Evolutionary conservation across 2,113 vertebrate species (phyloP).

Genomic region (Myiozetetes cayanensis): DNA sequence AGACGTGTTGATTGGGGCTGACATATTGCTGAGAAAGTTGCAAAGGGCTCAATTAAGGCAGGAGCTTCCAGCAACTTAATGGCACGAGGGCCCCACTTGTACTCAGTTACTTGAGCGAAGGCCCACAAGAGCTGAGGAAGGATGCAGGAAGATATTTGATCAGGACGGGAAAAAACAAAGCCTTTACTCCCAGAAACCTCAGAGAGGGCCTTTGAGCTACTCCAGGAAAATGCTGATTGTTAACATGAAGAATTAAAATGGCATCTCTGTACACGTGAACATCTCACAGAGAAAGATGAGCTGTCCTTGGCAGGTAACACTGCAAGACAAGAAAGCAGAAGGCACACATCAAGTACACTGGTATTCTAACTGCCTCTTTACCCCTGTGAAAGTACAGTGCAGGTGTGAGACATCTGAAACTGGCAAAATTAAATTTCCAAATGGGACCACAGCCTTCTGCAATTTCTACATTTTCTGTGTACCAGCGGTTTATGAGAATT

Average conservation of each 20-base stretch:
- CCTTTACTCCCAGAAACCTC: background rate
- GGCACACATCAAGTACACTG: rapidly evolving
- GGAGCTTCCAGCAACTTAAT: background rate
- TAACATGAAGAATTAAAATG: background rate
- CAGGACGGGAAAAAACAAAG: background rate
- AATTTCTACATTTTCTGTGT: background rate
- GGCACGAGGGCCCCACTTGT: background rate
- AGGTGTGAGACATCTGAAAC: background rate
- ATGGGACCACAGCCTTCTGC: background rate
- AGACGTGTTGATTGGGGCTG: background rate
- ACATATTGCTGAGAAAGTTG: background rate
- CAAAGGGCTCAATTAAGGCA: background rate
- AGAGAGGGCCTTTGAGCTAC: background rate
- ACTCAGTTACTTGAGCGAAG: background rate
- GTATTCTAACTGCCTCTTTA: background rate
- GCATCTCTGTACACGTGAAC: background rate
- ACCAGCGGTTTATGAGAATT: background rate
- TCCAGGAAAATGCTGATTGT: background rate
- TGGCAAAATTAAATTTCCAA: background rate
- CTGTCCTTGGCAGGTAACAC: background rate
- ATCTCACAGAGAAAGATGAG: background rate
- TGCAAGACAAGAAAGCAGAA: background rate
- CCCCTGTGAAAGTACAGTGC: background rate
- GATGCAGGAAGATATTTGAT: background rate
- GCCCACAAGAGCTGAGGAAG: background rate